These are phyloP conservation scores for Steinernema feltiae DNA, from an alignment of 1,140 invertebrate species.

Conservation along the genomic window DNA sequence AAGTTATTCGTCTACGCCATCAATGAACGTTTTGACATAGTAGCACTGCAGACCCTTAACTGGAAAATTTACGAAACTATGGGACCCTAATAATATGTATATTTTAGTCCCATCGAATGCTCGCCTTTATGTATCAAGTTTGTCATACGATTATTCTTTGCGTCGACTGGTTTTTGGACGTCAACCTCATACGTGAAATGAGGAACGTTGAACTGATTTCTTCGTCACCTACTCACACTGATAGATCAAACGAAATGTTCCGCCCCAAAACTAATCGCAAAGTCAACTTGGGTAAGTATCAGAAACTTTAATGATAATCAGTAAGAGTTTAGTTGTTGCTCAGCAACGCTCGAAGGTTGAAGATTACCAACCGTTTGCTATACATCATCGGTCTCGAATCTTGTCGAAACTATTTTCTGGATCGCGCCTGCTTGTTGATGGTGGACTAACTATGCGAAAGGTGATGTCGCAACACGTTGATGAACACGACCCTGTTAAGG, in stretches of 20 bases:
- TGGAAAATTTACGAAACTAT: too few relatives aligned
- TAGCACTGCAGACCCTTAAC: too few relatives aligned
- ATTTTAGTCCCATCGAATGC: conserved; percentile 41
- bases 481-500: not conserved
- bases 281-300: conserved; percentile 10
- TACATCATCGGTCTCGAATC: conserved; percentile 32
- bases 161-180: conserved; percentile 51
- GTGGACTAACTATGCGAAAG: not conserved
- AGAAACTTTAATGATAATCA: not conserved
- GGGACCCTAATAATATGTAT: conserved; percentile 24
- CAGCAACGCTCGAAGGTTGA: conserved; percentile 36
- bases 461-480: not conserved
- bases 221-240: not conserved
- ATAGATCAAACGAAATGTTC: conserved; percentile 30
- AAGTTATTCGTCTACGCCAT: too few relatives aligned
- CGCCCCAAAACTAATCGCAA: conserved; percentile 13
- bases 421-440: conserved; percentile 16
- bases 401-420: conserved; percentile 19
- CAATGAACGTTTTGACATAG: too few relatives aligned
- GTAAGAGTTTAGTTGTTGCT: conserved; percentile 42
- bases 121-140: conserved; percentile 41
- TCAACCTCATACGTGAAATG: conserved; percentile 36
- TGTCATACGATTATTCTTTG: conserved; percentile 50
- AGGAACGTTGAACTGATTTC: conserved; percentile 36
- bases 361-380: conserved; percentile 29